These are phyloP conservation scores for Calephelis perditalis DNA, from an alignment of 2,888 invertebrate species.

Conservation along the genomic window DNA sequence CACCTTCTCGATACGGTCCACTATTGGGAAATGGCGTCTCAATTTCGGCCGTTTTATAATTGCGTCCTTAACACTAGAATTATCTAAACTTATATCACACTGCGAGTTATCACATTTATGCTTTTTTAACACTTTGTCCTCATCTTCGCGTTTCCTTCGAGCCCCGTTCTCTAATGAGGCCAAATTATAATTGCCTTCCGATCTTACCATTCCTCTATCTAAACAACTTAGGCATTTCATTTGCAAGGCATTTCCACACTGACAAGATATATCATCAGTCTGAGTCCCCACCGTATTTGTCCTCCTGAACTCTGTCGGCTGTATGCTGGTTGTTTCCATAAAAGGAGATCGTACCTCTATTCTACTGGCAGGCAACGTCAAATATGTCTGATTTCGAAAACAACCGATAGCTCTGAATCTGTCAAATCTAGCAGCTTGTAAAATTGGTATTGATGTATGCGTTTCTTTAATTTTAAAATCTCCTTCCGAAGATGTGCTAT, in stretches of 20 bases:
- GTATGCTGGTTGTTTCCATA: slow-evolving; percentile 43
- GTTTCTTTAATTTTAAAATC: slow-evolving; percentile 52
- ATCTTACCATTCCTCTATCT: slow-evolving; percentile 55
- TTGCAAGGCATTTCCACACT: slow-evolving; percentile 50
- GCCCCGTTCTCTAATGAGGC: slow-evolving; percentile 47
- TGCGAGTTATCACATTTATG: slow-evolving; percentile 70
- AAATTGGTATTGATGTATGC: slow-evolving; percentile 67
- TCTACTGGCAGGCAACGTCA: slow-evolving; percentile 60
- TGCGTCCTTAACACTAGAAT: slow-evolving; percentile 39
- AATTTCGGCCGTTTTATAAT: slow-evolving; percentile 64
- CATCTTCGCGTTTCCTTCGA: slow-evolving; percentile 48
- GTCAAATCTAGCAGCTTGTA: slow-evolving; percentile 70
- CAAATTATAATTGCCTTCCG: slow-evolving; percentile 59
- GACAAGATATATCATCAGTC: slow-evolving; percentile 58
- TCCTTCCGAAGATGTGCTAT: slow-evolving; percentile 67
- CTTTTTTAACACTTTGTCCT: slow-evolving; percentile 57
- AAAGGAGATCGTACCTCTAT: slow-evolving; percentile 62
- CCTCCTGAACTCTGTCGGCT: slow-evolving; percentile 51
- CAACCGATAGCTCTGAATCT: slow-evolving; percentile 67
- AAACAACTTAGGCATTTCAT: slow-evolving; percentile 46
- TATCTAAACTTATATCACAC: slow-evolving; percentile 52
- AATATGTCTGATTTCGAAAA: slow-evolving; percentile 66
- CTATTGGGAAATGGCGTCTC: slow-evolving; percentile 53
- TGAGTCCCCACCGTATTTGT: slow-evolving; percentile 61
- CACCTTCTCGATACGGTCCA: slow-evolving; percentile 57